Percentiles rank a stretch among this genome's conserved stretches.
phyloP scores from a whole-genome alignment of 2,797 vertebrate species.

The Pyrocephalus nanus region DNA sequence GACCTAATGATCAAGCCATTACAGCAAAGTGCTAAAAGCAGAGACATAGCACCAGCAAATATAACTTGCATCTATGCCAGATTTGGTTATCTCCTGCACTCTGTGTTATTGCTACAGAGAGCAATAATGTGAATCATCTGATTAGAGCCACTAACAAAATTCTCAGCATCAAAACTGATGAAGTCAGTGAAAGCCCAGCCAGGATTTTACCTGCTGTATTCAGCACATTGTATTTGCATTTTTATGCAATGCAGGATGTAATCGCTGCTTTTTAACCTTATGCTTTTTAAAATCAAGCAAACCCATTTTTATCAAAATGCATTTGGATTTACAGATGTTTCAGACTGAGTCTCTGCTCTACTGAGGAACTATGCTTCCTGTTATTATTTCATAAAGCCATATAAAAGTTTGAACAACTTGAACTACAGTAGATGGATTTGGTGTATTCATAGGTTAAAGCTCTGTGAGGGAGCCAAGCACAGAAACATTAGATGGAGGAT shows the following conservation, averaged over 20 bases:
- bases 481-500: constrained; percentile 18
- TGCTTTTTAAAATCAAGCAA: neutral
- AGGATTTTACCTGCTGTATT: constrained; percentile 28
- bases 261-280: neutral
- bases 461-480: constrained; percentile 15
- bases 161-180: constrained; percentile 27
- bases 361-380: neutral
- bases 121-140: constrained; percentile 56
- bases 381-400: neutral
- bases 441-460: constrained; percentile 7
- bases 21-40: constrained; percentile 35
- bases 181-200: constrained; percentile 33
- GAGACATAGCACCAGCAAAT: constrained; percentile 29
- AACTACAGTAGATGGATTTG: neutral
- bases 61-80: constrained; percentile 9
- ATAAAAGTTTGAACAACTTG: neutral
- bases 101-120: constrained; percentile 45
- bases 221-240: neutral
- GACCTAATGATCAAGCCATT: constrained; percentile 51
- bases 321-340: constrained; percentile 18
- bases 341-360: neutral
- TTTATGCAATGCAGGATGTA: neutral
- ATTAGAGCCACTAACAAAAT: constrained; percentile 43
- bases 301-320: neutral
- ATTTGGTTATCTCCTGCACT: constrained; percentile 32